A percentile compares a stretch with the other conserved stretches of the same genome.
Conservation (phyloP, 1,140 invertebrate genomes). For the Phocides pigmalion region DNA sequence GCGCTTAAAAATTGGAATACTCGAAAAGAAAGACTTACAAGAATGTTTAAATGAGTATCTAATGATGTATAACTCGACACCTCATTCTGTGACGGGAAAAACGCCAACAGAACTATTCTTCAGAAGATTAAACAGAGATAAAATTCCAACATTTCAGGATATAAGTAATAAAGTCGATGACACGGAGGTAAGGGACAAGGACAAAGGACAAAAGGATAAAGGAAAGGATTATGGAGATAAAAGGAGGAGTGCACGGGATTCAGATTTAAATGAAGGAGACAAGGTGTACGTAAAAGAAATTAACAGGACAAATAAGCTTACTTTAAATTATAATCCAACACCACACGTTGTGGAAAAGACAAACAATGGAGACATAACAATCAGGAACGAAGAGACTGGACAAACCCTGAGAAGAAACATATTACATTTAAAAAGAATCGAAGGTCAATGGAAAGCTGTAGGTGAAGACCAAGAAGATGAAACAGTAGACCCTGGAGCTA, state of each 20-base stretch:
- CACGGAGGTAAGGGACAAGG: constrained; percentile 34
- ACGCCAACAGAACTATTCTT: constrained; percentile 42
- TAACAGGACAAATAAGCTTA: constrained; percentile 34
- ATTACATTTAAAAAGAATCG: constrained; percentile 36
- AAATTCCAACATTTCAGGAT: constrained; percentile 35
- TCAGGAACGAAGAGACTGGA: constrained; percentile 31
- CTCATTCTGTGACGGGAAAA: constrained; percentile 41
- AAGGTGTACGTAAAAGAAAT: constrained; percentile 43
- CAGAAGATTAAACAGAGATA: constrained; percentile 38
- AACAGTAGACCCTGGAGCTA: not conserved
- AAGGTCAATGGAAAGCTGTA: constrained; percentile 19
- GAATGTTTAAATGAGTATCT: constrained; percentile 40
- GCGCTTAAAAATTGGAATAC: constrained; percentile 37
- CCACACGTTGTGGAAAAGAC: constrained; percentile 25
- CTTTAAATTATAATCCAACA: constrained; percentile 13
- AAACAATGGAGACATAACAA: constrained; percentile 21
- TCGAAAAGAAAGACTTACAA: constrained; percentile 36
- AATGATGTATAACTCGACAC: constrained; percentile 46
- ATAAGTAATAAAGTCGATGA: constrained; percentile 7
- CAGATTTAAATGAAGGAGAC: constrained; percentile 36
- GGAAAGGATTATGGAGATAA: constrained; percentile 40
- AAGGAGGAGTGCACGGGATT: constrained; percentile 34
- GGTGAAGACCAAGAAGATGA: not conserved
- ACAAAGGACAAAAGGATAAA: constrained; percentile 33
- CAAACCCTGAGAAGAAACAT: constrained; percentile 21